Percentiles rank a stretch among this genome's conserved stretches.
Evolutionary conservation across 2,797 vertebrate genomes (phyloP).

Genomic region (Bradypodion ventrale): DNA sequence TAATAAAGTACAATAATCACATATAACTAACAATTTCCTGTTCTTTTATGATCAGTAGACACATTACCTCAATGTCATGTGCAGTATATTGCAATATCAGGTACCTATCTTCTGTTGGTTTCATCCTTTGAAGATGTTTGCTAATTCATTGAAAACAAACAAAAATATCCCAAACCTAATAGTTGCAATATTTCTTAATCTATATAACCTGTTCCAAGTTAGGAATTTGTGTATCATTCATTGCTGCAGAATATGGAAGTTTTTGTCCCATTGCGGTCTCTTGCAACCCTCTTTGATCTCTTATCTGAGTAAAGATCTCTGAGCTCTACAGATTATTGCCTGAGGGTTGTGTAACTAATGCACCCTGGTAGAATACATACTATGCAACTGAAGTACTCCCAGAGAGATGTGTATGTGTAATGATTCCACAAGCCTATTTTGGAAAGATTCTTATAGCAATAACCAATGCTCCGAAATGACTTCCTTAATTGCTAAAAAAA

Average conservation of each 20-base stretch:
- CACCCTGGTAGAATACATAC: neutral
- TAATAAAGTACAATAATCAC: too few relatives aligned
- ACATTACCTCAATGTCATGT: too few relatives aligned
- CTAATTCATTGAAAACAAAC: neutral
- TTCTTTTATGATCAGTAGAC: too few relatives aligned
- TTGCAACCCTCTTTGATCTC: neutral
- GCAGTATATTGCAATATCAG: too few relatives aligned
- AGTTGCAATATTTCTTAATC: neutral
- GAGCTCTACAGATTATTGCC: too few relatives aligned
- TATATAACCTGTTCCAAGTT: neutral
- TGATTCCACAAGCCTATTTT: neutral
- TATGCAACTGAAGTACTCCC: neutral
- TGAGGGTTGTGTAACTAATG: neutral
- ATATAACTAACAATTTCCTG: too few relatives aligned
- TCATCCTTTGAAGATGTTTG: neutral
- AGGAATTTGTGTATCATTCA: neutral
- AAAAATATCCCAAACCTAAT: neutral
- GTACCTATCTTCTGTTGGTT: neutral
- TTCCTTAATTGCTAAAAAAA: slow-evolving; percentile 47
- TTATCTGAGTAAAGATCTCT: neutral
- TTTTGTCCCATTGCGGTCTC: neutral
- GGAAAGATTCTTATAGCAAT: neutral
- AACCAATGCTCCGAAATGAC: neutral
- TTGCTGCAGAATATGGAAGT: neutral
- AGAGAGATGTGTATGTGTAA: neutral